Evolutionary conservation across 1,140 invertebrate species (phyloP).

Genomic region (Drosophila punjabiensis): DNA sequence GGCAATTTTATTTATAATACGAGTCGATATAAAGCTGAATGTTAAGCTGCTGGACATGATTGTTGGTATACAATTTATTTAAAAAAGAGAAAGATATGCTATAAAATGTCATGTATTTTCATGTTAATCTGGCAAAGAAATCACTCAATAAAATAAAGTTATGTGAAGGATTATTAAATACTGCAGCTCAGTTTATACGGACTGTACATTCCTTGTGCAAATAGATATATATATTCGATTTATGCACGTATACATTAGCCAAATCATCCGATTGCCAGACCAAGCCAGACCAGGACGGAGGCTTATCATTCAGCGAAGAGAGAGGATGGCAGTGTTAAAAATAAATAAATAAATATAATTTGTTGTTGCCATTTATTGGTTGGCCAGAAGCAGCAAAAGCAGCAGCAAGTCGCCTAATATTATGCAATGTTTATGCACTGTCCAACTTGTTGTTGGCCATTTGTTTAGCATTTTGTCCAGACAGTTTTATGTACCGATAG

Average conservation of each 20-base stretch:
- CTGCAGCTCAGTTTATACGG: neutral
- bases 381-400: neutral
- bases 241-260: slow-evolving; percentile 56
- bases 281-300: neutral
- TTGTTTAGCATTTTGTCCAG: slow-evolving; percentile 76
- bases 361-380: slow-evolving; percentile 52
- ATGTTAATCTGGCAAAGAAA: neutral
- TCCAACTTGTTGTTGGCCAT: slow-evolving; percentile 58
- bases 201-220: slow-evolving; percentile 29
- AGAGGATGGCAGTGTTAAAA: slow-evolving; percentile 53
- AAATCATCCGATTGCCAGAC: slow-evolving; percentile 42
- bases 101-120: neutral
- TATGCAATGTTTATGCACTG: slow-evolving; percentile 69
- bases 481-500: slow-evolving; percentile 68
- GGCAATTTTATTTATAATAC: slow-evolving; percentile 48
- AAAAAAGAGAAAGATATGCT: neutral
- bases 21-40: slow-evolving; percentile 20
- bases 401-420: slow-evolving; percentile 47
- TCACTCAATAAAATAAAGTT: neutral
- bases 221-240: slow-evolving; percentile 44
- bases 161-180: neutral
- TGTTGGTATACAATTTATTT: neutral
- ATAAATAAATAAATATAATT: slow-evolving; percentile 72
- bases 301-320: slow-evolving; percentile 42
- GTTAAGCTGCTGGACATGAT: slow-evolving; percentile 7